phyloP scores from a whole-genome alignment of 2,113 vertebrate genomes.

The Cyprinus carpio region DNA sequence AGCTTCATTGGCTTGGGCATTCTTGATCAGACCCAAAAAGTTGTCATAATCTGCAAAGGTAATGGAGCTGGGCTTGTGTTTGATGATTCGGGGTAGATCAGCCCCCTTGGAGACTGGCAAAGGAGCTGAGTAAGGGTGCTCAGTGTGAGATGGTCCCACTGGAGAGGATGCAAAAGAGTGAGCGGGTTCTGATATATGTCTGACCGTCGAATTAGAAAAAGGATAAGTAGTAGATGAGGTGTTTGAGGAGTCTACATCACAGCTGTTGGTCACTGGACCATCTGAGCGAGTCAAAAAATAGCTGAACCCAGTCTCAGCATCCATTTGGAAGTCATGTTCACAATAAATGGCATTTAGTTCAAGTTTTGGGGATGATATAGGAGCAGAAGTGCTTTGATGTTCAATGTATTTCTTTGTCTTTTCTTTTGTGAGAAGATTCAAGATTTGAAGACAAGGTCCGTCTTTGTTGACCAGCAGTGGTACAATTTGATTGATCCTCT shows the following conservation, averaged over 20 bases:
- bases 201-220: conserved; percentile 22
- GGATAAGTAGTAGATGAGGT: not conserved
- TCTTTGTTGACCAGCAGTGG: not conserved
- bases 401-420: not conserved
- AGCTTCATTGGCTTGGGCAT: conserved; percentile 57
- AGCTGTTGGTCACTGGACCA: no score
- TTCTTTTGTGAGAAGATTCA: not conserved
- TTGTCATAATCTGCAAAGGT: conserved; percentile 72
- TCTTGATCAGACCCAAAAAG: conserved; percentile 31
- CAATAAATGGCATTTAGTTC: conserved; percentile 44
- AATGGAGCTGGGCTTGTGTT: conserved; percentile 76
- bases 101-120: not conserved
- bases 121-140: conserved; percentile 3
- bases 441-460: conserved; percentile 1
- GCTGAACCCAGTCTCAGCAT: not conserved
- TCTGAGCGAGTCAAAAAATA: not conserved
- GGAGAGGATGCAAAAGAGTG: not conserved
- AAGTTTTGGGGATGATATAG: not conserved
- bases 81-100: conserved; percentile 72
- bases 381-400: not conserved
- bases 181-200: not conserved
- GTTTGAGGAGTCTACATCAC: no score
- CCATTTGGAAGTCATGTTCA: not conserved
- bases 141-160: conserved; percentile 3
- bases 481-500: not conserved